Evolutionary conservation across 2,888 invertebrate species (phyloP).

Genomic region (Lampropteryx suffumata): DNA sequence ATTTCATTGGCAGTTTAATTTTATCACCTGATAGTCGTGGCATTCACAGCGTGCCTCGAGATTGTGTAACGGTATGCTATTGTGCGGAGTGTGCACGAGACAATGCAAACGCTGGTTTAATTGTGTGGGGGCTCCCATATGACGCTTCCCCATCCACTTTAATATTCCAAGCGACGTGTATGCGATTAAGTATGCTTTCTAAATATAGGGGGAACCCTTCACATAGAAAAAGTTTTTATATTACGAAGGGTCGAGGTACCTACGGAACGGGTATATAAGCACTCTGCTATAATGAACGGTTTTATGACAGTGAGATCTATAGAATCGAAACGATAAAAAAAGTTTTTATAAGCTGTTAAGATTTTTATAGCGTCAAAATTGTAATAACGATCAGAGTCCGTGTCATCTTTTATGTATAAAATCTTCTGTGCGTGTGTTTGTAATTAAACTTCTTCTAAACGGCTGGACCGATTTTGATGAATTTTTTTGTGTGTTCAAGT

Average conservation of each 20-base stretch:
- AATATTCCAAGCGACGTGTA: slow-evolving; percentile 74
- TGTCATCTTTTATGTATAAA: no score
- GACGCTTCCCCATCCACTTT: slow-evolving; percentile 77
- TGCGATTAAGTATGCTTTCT: slow-evolving; percentile 78
- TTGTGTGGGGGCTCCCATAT: slow-evolving; percentile 72
- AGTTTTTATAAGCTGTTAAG: slow-evolving; percentile 8
- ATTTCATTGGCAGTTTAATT: slow-evolving; percentile 33
- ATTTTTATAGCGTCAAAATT: background rate
- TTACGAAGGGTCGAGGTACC: slow-evolving; percentile 69
- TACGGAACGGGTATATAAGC: slow-evolving; percentile 70
- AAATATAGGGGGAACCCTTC: slow-evolving; percentile 72
- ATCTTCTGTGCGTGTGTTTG: no score
- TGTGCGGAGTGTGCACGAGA: slow-evolving; percentile 49
- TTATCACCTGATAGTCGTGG: slow-evolving; percentile 40
- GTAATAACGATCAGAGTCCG: background rate
- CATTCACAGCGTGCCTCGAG: slow-evolving; percentile 36
- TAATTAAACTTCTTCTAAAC: no score
- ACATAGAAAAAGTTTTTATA: slow-evolving; percentile 67
- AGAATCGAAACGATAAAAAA: slow-evolving; percentile 37
- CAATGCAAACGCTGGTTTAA: slow-evolving; percentile 64
- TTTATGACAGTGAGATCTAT: slow-evolving; percentile 44
- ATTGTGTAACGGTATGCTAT: slow-evolving; percentile 57
- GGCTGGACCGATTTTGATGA: no score
- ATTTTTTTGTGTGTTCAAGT: no score
- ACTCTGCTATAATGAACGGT: slow-evolving; percentile 63